Base-by-base conservation (phyloP, 1,140 invertebrate species). In the Wasmannia auropunctata region DNA sequence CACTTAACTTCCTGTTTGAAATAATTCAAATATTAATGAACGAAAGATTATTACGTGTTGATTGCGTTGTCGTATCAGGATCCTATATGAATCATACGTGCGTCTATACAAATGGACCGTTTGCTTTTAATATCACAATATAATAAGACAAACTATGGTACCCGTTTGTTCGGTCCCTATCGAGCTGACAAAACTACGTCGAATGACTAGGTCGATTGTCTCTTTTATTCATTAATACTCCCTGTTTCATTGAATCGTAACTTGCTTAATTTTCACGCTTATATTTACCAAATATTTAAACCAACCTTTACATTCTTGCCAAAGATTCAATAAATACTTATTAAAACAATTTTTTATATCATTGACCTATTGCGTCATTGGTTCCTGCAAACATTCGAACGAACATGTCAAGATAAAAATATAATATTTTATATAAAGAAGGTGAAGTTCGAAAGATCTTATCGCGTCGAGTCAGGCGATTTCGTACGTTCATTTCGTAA, bases 401-500 rank as follows among this genome's bases (percentile, higher is more conserved):
- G 49, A 25, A 58, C n/a, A 40, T 19, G 22, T 25, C 49, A 1
- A 34, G 72, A 77, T 85, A 85, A 77, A 60, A 84, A 62, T 65
- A 85, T 43, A 34, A 72, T 72, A 85, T 85, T 80, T 76, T 85
- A 40, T 77, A 51, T 22, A 3, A 43, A 67, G 43, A 62, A 51
- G 22, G 40, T 58, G 51, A 58, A 70, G 40, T 40, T 79, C 28
- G 62, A 85, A 69, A 77, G 58, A 58, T 62, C 28, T 86, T 84
- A 86, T 86, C 79, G 58, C 34, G 37, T 72, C 25, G 54, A 54
- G 76, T 86, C 76, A 86, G 62, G 43, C 70, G 43, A 62, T 88
- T 84, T 88, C 40, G 43, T 69, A 87, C 11, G 25, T 37, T 43
- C 25, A 85, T 88, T 84, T 88, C 86, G 65, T 72, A 88, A 88